A percentile compares a stretch with the other conserved stretches of the same genome.
phyloP scores from a whole-genome alignment of 2,797 vertebrate genomes.

The Coccyzus lansbergi region DNA sequence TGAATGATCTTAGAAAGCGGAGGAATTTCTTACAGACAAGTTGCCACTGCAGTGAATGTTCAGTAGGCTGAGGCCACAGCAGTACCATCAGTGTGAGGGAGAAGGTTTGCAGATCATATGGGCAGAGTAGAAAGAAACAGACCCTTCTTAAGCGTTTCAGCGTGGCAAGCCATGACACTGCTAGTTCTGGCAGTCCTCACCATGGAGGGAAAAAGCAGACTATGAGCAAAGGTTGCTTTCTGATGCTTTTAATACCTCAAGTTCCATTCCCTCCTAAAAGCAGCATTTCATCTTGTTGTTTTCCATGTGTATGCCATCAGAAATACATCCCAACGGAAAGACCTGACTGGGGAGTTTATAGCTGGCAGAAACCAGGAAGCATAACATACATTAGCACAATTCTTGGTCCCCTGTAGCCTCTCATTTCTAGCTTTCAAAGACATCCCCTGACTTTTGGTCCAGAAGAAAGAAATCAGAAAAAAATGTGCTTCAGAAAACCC shows the following conservation, averaged over 20 bases:
- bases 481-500: not conserved
- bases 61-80: not conserved
- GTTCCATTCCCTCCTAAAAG: not conserved
- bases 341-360: not conserved
- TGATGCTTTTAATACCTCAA: not conserved
- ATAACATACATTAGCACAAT: not conserved
- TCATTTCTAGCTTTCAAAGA: not conserved
- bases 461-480: not conserved
- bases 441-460: not conserved
- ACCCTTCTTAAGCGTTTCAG: not conserved
- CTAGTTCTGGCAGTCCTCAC: not conserved
- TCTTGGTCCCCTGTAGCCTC: not conserved
- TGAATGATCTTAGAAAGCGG: not conserved
- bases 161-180: not conserved
- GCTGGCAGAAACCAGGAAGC: not conserved
- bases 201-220: not conserved
- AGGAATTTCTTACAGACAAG: not conserved
- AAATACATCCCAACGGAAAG: not conserved
- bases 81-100: accelerated
- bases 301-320: not conserved
- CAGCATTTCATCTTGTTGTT: not conserved
- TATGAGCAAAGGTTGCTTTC: not conserved
- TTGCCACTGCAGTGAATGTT: not conserved
- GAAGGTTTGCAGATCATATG: not conserved
- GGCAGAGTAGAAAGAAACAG: not conserved